phyloP scores from a whole-genome alignment of 2,888 invertebrate genomes.

The Mylabris sibirica region DNA sequence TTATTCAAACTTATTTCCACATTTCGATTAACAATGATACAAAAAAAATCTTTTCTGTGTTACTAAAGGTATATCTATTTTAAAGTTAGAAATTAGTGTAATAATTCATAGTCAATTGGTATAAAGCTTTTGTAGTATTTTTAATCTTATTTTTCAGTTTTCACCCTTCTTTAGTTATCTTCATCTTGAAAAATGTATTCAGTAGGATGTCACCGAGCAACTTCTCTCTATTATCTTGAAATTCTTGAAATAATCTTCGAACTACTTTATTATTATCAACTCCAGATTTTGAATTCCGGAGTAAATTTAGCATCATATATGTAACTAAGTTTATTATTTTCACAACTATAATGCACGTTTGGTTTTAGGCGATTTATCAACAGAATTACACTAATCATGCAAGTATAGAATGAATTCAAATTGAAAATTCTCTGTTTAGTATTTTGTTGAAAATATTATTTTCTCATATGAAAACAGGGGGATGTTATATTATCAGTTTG shows the following conservation, averaged over 20 bases:
- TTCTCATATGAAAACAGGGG: neutral
- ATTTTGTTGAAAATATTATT: neutral
- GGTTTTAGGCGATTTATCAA: neutral
- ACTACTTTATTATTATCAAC: constrained; percentile 9
- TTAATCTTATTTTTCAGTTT: constrained; percentile 13
- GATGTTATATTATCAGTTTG: constrained; percentile 7
- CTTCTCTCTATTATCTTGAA: constrained; percentile 11
- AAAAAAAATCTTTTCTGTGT: neutral
- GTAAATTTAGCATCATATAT: neutral
- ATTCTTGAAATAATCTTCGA: constrained; percentile 8
- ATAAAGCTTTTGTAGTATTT: constrained; percentile 1
- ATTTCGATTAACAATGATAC: neutral
- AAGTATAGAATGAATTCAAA: neutral
- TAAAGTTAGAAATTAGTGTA: constrained; percentile 1
- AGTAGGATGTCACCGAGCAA: constrained; percentile 9
- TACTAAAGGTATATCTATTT: neutral
- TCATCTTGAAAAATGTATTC: constrained; percentile 13
- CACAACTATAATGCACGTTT: neutral
- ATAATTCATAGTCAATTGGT: constrained; percentile 14
- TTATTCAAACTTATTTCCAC: neutral
- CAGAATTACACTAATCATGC: neutral
- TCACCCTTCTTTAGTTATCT: constrained; percentile 10
- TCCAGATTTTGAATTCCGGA: neutral
- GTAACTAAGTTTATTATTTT: neutral
- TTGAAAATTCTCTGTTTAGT: too few species aligned